Base-by-base conservation (phyloP, 2,888 invertebrate species). In the Drymonia ruficornis region DNA sequence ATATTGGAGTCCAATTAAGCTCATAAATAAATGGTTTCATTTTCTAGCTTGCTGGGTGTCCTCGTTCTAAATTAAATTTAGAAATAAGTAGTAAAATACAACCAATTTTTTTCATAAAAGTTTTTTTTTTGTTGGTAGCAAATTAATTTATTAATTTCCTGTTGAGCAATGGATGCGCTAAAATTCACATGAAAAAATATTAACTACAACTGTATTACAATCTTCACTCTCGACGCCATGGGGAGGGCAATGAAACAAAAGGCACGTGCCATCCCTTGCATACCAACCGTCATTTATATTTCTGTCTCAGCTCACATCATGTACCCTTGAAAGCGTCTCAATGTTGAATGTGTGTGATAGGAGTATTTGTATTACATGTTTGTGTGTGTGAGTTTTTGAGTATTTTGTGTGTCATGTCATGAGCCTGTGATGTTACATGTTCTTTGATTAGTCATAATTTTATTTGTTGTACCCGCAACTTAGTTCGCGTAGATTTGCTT, bases 211-310 rank as follows among this genome's bases (percentile, higher is more conserved):
- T 86, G 86, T 91, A 87, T 91, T 89, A 89, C 84, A 87, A 84
- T 87, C 83, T 80, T 80, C 72, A 75, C 80, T 84, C 82, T 75
- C 78, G 70, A 72, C 82, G 80, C 85, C 83, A 84, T 80, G 78
- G 84, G 81, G 83, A 86, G 91, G 88, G 89, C 87, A 86, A 81
- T 88, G 86, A 91, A 91, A 92, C 91, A 92, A 92, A 89, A 89
- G 89, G 72, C 65, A 59, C 74, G 53, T 74, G 70, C 65, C 72
- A 61, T 89, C 86, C 78, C 84, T 62, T 71, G 83, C 78, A 59
- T 70, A 59, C 86, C 42, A 55, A 44, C 63, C 62, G 66, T 70
- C 72, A 74, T 79, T 70, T 68, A 70, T 89, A 87, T 83, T 76
- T 81, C 80, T 70, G 59, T 90, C 83, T 82, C 89, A 63, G 68